These are phyloP conservation scores for Temnothorax ravouxi DNA, from an alignment of 2,888 invertebrate genomes.

Conservation along the genomic window DNA sequence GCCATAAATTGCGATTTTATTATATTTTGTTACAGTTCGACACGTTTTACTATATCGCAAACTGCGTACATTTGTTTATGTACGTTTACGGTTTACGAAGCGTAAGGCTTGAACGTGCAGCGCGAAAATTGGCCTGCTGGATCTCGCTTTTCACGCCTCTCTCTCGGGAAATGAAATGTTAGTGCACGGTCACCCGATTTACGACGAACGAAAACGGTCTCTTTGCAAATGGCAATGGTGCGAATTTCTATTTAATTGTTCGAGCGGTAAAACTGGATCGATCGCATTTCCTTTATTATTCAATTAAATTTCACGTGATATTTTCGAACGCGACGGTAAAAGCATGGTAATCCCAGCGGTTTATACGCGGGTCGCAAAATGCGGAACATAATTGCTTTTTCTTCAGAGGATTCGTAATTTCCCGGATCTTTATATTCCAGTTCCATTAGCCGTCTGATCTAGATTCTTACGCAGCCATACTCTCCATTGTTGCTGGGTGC, in stretches of 20 bases:
- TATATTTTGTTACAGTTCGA: constrained; percentile 1
- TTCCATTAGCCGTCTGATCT: constrained; percentile 35
- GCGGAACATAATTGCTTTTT: constrained; percentile 27
- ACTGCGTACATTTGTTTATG: constrained; percentile 33
- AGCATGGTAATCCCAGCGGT: constrained; percentile 9
- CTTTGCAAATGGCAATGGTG: constrained; percentile 15
- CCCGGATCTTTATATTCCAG: constrained; percentile 35
- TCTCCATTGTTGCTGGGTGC: background rate
- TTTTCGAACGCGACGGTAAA: background rate
- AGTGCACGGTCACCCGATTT: constrained; percentile 39
- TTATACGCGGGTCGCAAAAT: constrained; percentile 19
- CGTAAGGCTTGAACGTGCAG: constrained; percentile 4
- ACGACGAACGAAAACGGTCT: constrained; percentile 11
- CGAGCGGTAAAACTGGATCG: background rate
- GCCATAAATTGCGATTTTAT: background rate
- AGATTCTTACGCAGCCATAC: constrained; percentile 18
- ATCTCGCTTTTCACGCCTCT: constrained; percentile 21
- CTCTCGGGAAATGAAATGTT: constrained; percentile 27
- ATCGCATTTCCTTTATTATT: constrained; percentile 26
- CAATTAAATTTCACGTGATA: constrained; percentile 28
- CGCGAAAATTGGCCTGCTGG: constrained; percentile 37
- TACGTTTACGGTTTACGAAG: constrained; percentile 54
- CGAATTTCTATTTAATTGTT: constrained; percentile 46
- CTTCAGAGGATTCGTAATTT: constrained; percentile 34
- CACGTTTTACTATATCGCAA: constrained; percentile 19